These are phyloP conservation scores for Chitala chitala DNA, from an alignment of 2,113 vertebrate genomes.

Conservation along the genomic window DNA sequence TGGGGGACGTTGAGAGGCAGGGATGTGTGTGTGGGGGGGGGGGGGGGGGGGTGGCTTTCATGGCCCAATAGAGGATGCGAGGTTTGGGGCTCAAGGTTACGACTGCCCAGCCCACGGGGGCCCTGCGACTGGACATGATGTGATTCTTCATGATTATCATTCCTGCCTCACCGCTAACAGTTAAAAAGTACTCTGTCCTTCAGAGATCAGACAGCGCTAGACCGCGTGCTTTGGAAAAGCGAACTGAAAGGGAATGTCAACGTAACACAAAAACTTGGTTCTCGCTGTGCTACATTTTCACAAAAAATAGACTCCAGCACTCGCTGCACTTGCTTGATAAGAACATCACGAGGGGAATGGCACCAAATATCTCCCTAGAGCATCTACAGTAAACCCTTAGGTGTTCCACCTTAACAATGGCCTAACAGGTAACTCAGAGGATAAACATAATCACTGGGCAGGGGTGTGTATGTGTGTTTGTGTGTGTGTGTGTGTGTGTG, in stretches of 20 bases:
- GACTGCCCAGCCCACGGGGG: conserved; percentile 14
- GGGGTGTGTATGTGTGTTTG: too few relatives aligned
- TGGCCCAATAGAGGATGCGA: conserved; percentile 50
- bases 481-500: too few relatives aligned
- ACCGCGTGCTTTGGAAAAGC: neutral
- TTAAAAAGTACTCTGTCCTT: conserved; percentile 10
- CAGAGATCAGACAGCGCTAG: neutral
- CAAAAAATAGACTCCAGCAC: neutral
- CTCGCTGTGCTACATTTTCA: too few relatives aligned
- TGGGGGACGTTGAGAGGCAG: neutral
- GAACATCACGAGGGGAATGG: neutral
- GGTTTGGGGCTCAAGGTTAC: conserved; percentile 51
- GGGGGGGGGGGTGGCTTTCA: conserved; percentile 50
- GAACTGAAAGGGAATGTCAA: neutral
- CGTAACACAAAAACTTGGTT: neutral
- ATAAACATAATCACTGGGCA: neutral
- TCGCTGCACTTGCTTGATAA: neutral
- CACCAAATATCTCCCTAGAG: too few relatives aligned
- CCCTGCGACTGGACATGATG: neutral
- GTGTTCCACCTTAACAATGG: too few relatives aligned
- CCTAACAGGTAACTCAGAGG: too few relatives aligned
- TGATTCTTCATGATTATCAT: conserved; percentile 28
- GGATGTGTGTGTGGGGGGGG: conserved; percentile 38
- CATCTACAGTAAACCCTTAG: too few relatives aligned
- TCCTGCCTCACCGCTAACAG: neutral